These are phyloP conservation scores for Xyrichtys novacula DNA, from an alignment of 2,797 vertebrate species.

Conservation along the genomic window DNA sequence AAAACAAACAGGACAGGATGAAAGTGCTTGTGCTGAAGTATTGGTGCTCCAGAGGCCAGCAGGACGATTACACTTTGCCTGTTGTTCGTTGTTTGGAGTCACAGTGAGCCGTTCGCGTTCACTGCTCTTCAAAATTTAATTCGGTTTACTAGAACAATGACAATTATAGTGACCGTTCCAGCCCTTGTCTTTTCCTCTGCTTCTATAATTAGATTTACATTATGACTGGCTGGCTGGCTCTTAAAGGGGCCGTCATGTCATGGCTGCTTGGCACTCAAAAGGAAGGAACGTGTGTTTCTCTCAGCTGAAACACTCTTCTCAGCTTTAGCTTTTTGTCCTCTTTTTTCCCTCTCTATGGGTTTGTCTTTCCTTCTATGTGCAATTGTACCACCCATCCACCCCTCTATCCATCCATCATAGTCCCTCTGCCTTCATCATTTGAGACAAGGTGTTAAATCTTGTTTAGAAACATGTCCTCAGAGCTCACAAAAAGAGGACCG, in stretches of 20 bases:
- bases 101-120: constrained; percentile 32
- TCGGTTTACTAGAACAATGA: constrained; percentile 69
- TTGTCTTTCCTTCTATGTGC: constrained; percentile 25
- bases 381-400: constrained; percentile 50
- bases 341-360: constrained; percentile 20
- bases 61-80: constrained; percentile 24
- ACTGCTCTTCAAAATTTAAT: constrained; percentile 58
- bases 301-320: constrained; percentile 25
- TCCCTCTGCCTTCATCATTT: constrained; percentile 37
- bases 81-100: constrained; percentile 42
- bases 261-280: constrained; percentile 56
- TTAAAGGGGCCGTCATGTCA: constrained; percentile 75
- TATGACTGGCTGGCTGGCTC: constrained; percentile 55
- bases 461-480: constrained; percentile 35
- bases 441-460: constrained; percentile 57
- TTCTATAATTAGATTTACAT: constrained; percentile 82
- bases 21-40: constrained; percentile 31
- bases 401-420: constrained; percentile 61
- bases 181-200: constrained; percentile 62
- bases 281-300: constrained; percentile 28
- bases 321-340: constrained; percentile 25
- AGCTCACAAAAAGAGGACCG: constrained; percentile 31
- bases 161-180: constrained; percentile 64
- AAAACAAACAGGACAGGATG: constrained; percentile 48
- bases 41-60: constrained; percentile 9